phyloP scores from a whole-genome alignment of 2,113 vertebrate species.

The Bombycilla garrulus region DNA sequence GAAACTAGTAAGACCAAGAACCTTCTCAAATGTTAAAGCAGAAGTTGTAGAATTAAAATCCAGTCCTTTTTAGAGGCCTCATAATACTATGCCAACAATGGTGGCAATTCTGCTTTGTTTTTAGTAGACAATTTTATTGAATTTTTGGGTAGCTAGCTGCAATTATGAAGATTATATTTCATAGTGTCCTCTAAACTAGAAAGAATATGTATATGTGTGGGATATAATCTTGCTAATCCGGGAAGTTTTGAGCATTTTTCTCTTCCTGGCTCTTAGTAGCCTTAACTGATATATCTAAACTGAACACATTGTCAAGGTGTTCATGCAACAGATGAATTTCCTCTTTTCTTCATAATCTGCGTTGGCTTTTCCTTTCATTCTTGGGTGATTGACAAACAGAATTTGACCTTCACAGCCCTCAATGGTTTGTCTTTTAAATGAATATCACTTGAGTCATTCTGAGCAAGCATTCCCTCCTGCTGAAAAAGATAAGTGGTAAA shows the following conservation, averaged over 20 bases:
- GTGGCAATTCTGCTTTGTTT: background rate
- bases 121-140: background rate
- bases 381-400: background rate
- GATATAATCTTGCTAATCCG: background rate
- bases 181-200: background rate
- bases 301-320: background rate
- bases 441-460: background rate
- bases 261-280: background rate
- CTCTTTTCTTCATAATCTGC: background rate
- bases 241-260: background rate
- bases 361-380: background rate
- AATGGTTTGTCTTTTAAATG: slow-evolving; percentile 8
- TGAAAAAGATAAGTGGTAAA: slow-evolving; percentile 9
- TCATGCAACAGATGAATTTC: background rate
- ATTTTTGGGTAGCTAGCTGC: background rate
- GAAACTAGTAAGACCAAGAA: background rate
- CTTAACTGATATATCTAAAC: background rate
- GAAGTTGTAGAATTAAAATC: background rate
- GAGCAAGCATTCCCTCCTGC: background rate
- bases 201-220: background rate
- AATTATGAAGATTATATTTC: background rate
- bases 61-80: background rate
- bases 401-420: background rate
- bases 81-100: background rate
- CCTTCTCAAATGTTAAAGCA: background rate